Percentiles rank a stretch among this genome's conserved stretches.
phyloP scores from a whole-genome alignment of 2,888 invertebrate species.

The Eustalomyia histrio region DNA sequence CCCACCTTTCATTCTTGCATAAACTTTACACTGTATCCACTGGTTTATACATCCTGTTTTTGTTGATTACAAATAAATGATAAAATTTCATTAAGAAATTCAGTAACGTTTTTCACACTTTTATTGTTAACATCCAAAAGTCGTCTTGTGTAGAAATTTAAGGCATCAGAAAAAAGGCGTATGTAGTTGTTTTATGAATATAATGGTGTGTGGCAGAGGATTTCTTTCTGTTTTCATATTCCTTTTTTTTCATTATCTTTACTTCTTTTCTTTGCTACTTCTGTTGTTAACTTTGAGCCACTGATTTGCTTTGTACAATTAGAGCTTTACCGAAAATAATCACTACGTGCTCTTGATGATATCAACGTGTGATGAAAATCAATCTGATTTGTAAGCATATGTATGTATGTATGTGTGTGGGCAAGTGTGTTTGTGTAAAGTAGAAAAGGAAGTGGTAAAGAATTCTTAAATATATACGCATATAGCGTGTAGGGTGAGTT shows the following conservation, averaged over 20 bases:
- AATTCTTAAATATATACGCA: background rate
- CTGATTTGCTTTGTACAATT: constrained; percentile 69
- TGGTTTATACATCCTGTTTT: background rate
- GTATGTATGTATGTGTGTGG: background rate
- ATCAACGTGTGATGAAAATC: constrained; percentile 66
- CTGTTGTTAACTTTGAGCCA: constrained; percentile 63
- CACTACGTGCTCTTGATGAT: constrained; percentile 64
- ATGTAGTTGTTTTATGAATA: background rate
- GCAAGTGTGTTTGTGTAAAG: background rate
- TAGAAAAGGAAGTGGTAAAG: constrained; percentile 1
- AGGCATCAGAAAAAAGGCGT: background rate
- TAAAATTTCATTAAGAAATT: constrained; percentile 54
- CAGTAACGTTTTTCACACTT: constrained; percentile 36
- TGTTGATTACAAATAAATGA: constrained; percentile 53
- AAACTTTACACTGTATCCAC: background rate
- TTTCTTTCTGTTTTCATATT: background rate
- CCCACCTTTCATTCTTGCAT: background rate
- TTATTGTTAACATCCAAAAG: constrained; percentile 9
- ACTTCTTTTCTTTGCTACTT: constrained; percentile 15
- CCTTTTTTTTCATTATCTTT: background rate
- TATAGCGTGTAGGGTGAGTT: background rate
- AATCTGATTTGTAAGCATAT: constrained; percentile 47
- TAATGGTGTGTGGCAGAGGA: background rate
- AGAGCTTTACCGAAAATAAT: constrained; percentile 61
- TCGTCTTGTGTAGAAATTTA: background rate